Evolutionary conservation across 2,888 invertebrate genomes (phyloP).

Genomic region (Sinhomidia bicolor): DNA sequence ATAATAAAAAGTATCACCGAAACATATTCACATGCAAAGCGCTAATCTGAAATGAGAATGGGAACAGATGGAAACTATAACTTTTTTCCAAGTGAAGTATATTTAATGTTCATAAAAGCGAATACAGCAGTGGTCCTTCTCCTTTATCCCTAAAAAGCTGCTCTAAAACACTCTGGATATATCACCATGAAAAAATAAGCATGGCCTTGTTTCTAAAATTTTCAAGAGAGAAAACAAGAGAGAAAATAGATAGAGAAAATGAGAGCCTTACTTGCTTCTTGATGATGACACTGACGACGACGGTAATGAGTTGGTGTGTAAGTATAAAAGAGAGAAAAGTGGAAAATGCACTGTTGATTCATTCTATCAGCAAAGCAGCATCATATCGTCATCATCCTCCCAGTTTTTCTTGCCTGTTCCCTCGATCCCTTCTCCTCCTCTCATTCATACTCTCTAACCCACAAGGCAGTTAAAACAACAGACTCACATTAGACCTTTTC

Average conservation of each 20-base stretch:
- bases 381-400: background rate
- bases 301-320: background rate
- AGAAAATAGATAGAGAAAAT: too few species aligned
- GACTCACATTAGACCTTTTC: constrained; percentile 53
- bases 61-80: background rate
- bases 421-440: background rate
- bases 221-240: too few species aligned
- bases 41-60: background rate
- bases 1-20: background rate
- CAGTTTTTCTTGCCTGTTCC: too few species aligned
- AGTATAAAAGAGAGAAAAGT: background rate
- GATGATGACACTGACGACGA: background rate
- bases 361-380: too few species aligned
- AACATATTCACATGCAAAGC: background rate
- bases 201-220: too few species aligned
- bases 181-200: too few species aligned
- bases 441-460: constrained; percentile 31
- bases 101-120: too few species aligned
- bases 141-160: too few species aligned
- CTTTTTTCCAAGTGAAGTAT: too few species aligned
- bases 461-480: constrained; percentile 65
- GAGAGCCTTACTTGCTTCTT: background rate
- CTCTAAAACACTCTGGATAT: too few species aligned
- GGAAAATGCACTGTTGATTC: constrained; percentile 34
- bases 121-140: too few species aligned